Percentiles rank a stretch among this genome's conserved stretches.
Evolutionary conservation across 35 echinoderm and acorn worm species (phyloP).

Genomic region (Eucidaris tribuloides): DNA sequence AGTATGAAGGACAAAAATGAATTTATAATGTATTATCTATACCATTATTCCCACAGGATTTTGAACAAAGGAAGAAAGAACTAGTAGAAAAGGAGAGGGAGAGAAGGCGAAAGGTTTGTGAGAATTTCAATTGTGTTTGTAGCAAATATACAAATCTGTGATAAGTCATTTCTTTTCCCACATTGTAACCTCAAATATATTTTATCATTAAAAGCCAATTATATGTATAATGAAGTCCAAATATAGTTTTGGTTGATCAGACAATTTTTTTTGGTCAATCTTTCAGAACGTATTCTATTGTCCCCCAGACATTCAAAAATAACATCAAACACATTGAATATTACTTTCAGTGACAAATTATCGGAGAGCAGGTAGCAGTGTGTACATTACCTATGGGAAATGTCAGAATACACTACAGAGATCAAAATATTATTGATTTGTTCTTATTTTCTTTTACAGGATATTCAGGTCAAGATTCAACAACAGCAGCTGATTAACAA

Average conservation of each 20-base stretch:
- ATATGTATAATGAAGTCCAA: too few relatives aligned
- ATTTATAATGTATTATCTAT: neutral
- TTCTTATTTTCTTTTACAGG: slow-evolving; percentile 39
- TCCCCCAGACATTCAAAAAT: too few relatives aligned
- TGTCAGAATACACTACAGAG: neutral
- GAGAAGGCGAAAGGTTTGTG: slow-evolving; percentile 60
- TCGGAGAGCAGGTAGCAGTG: too few relatives aligned
- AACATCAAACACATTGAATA: too few relatives aligned
- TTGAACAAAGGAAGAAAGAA: slow-evolving; percentile 79
- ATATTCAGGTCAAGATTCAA: slow-evolving; percentile 47
- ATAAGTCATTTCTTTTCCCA: too few relatives aligned
- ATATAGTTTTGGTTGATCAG: too few relatives aligned
- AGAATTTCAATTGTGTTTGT: too few relatives aligned
- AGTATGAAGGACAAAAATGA: neutral
- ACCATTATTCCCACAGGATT: slow-evolving; percentile 18
- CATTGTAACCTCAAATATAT: too few relatives aligned
- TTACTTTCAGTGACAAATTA: too few relatives aligned
- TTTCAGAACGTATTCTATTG: too few relatives aligned
- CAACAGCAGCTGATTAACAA: slow-evolving; percentile 76
- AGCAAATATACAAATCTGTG: neutral
- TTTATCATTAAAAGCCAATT: too few relatives aligned
- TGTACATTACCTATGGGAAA: neutral
- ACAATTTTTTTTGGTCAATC: too few relatives aligned
- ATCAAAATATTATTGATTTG: neutral
- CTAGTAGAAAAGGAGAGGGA: slow-evolving; percentile 63